phyloP scores from a whole-genome alignment of 2,113 vertebrate species.

The Silurus meridionalis region DNA sequence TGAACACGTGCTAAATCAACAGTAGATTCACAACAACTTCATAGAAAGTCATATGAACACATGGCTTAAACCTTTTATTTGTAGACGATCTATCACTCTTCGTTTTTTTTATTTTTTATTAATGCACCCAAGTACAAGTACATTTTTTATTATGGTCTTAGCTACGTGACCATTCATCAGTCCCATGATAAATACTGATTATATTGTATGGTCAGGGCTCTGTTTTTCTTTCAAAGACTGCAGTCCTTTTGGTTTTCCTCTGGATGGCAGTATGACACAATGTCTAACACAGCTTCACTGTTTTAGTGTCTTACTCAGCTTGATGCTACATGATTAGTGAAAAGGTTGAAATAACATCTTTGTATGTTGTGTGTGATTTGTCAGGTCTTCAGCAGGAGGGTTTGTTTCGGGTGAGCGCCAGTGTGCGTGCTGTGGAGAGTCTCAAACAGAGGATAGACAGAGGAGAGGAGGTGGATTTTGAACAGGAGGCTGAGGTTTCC shows the following conservation, averaged over 20 bases:
- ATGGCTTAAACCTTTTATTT: neutral
- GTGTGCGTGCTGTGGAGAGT: constrained; percentile 78
- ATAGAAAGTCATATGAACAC: neutral
- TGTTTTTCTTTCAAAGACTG: neutral
- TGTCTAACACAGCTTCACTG: neutral
- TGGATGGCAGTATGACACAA: constrained; percentile 26
- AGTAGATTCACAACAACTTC: neutral
- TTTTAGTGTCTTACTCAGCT: neutral
- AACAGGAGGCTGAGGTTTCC: constrained; percentile 73
- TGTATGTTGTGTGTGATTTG: neutral
- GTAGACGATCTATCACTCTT: neutral
- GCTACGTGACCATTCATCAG: neutral
- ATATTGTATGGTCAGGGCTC: neutral
- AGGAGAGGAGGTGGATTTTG: constrained; percentile 74
- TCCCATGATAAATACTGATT: neutral
- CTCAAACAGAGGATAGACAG: constrained; percentile 79
- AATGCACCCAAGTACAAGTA: neutral
- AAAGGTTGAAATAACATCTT: neutral
- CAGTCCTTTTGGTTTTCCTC: constrained; percentile 21
- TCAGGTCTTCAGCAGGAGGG: constrained; percentile 89
- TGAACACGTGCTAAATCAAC: neutral
- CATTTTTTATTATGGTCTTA: neutral
- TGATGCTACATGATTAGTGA: neutral
- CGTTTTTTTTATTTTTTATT: neutral
- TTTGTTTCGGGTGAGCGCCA: constrained; percentile 89